Evolutionary conservation across 2,113 vertebrate species (phyloP).

Genomic region (Sebastes schlegelii): DNA sequence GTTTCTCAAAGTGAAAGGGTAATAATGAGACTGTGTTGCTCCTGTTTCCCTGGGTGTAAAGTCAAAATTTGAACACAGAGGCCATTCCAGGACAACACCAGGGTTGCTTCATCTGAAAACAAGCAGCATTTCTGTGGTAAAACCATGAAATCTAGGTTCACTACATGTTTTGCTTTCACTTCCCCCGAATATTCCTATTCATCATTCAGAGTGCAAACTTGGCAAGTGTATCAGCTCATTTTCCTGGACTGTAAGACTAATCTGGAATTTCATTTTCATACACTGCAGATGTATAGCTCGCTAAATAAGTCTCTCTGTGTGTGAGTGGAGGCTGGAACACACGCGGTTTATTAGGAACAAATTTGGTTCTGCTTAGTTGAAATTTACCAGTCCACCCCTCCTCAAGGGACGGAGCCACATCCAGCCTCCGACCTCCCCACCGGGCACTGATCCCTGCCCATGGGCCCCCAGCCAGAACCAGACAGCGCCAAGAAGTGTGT

Average conservation of each 20-base stretch:
- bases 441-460: slow-evolving; percentile 16
- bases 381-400: slow-evolving; percentile 27
- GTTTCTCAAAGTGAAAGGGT: slow-evolving; percentile 16
- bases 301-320: slow-evolving; percentile 1
- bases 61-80: slow-evolving; percentile 33
- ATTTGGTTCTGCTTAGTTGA: slow-evolving; percentile 22
- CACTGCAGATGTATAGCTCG: slow-evolving; percentile 23
- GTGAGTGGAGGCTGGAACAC: slow-evolving; percentile 3
- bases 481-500: slow-evolving; percentile 22
- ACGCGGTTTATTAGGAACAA: slow-evolving; percentile 25
- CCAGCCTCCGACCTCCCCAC: background rate
- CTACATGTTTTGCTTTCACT: slow-evolving; percentile 36
- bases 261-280: slow-evolving; percentile 23
- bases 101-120: slow-evolving; percentile 54
- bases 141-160: slow-evolving; percentile 34
- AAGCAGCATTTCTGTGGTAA: slow-evolving; percentile 49
- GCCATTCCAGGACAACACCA: slow-evolving; percentile 28
- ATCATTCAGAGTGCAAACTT: slow-evolving; percentile 16
- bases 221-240: background rate
- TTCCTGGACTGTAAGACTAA: slow-evolving; percentile 10
- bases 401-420: slow-evolving; percentile 1
- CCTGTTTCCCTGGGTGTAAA: slow-evolving; percentile 25
- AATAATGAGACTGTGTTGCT: slow-evolving; percentile 12
- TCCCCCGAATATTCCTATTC: slow-evolving; percentile 19
- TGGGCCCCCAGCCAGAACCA: slow-evolving; percentile 19